Percentiles rank a stretch among this genome's conserved stretches.
Conservation (phyloP, 2,888 invertebrate genomes). For the Apamea monoglypha region DNA sequence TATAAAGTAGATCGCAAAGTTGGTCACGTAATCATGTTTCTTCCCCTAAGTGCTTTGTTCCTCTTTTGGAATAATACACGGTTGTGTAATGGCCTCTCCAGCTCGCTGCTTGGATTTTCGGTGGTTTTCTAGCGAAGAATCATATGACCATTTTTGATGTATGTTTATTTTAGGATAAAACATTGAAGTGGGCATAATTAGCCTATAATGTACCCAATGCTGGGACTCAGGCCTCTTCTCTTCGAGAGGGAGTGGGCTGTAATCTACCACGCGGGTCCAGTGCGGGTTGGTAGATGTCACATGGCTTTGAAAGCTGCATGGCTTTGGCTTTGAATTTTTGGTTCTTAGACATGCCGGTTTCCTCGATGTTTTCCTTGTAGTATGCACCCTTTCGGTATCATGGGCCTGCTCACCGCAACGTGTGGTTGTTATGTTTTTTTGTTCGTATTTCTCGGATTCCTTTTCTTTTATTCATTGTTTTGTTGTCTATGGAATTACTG, state of each 20-base stretch:
- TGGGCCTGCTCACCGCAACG: too few species aligned
- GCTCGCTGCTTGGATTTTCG: neutral
- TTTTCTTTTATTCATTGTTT: neutral
- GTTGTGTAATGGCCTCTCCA: slow-evolving; percentile 15
- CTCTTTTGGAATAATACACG: slow-evolving; percentile 6
- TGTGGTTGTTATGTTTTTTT: neutral
- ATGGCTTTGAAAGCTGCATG: neutral
- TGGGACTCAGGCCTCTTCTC: too few species aligned
- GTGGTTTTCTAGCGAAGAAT: neutral
- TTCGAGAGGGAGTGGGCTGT: too few species aligned
- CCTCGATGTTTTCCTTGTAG: neutral
- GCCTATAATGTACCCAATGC: too few species aligned
- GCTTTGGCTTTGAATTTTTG: neutral
- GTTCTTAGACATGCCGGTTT: neutral
- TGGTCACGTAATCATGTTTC: slow-evolving; percentile 33
- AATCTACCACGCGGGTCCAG: neutral
- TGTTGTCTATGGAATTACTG: neutral
- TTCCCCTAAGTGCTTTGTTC: slow-evolving; percentile 8
- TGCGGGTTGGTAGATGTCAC: neutral
- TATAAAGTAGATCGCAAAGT: neutral
- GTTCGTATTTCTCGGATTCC: too few species aligned
- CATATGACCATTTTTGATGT: rapidly evolving
- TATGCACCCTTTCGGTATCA: neutral
- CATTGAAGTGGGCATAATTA: neutral
- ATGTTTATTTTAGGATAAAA: neutral